These are phyloP conservation scores for Stegostoma tigrinum DNA, from an alignment of 2,113 vertebrate genomes.

Conservation along the genomic window DNA sequence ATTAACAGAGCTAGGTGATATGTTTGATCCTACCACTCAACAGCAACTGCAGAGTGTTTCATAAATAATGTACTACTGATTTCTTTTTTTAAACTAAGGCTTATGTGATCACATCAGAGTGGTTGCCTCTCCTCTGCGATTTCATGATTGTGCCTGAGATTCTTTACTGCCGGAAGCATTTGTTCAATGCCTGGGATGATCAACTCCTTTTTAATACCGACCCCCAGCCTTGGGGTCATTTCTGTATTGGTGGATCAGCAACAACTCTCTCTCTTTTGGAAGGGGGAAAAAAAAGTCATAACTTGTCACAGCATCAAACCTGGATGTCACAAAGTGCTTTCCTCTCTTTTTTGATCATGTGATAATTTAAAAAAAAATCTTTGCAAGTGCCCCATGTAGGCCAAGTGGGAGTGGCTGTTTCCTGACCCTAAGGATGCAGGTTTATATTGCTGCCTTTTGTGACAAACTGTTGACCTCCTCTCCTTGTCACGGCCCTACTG, in stretches of 20 bases:
- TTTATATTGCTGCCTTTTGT: not conserved
- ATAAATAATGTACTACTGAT: conserved; percentile 38
- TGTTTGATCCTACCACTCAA: conserved; percentile 28
- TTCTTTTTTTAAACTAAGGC: not conserved
- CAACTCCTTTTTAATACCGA: not conserved
- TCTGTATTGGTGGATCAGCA: not conserved
- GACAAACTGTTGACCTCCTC: not conserved
- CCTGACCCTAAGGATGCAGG: not conserved
- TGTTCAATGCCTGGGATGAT: not conserved
- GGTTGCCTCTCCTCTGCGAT: conserved; percentile 33
- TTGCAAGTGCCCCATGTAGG: not conserved
- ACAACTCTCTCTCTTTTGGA: not conserved
- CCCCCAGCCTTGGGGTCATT: not conserved
- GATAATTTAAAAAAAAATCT: not conserved
- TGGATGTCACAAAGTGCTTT: not conserved
- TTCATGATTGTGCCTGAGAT: conserved; percentile 19
- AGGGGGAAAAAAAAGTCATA: not conserved
- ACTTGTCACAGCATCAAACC: not conserved
- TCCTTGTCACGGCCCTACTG: not conserved
- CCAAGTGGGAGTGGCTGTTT: not conserved
- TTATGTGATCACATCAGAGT: conserved; percentile 36
- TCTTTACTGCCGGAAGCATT: conserved; percentile 1
- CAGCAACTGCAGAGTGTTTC: conserved; percentile 38
- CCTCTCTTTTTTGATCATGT: not conserved
- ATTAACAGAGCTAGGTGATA: conserved; percentile 25